phyloP scores from a whole-genome alignment of 2,888 invertebrate genomes.

The Eilema caniola region DNA sequence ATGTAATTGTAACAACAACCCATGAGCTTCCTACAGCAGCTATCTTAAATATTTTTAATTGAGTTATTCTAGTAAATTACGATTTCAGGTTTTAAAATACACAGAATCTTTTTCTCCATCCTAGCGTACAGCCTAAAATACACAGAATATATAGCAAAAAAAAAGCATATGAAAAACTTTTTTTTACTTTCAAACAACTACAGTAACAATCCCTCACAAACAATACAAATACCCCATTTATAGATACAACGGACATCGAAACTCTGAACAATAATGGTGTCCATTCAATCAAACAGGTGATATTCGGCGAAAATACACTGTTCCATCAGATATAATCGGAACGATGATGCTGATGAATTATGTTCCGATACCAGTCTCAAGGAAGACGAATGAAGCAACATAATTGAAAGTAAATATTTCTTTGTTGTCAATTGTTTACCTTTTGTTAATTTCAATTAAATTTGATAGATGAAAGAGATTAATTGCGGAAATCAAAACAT shows the following conservation, averaged over 20 bases:
- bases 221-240: background rate
- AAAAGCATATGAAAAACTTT: background rate
- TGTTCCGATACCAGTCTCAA: slow-evolving; percentile 11
- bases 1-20: no score
- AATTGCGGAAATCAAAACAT: background rate
- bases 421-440: slow-evolving; percentile 40
- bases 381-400: slow-evolving; percentile 27
- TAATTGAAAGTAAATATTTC: slow-evolving; percentile 41
- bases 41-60: no score
- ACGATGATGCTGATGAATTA: slow-evolving; percentile 6
- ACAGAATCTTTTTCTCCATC: no score
- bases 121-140: no score
- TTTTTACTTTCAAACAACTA: background rate
- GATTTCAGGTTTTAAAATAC: background rate
- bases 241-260: background rate
- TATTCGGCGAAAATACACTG: background rate
- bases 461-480: slow-evolving; percentile 14
- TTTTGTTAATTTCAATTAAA: slow-evolving; percentile 45
- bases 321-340: background rate
- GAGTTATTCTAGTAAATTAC: background rate
- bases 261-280: background rate
- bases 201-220: background rate
- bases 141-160: background rate
- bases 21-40: no score
- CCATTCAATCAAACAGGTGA: background rate